A percentile compares a stretch with the other conserved stretches of the same genome.
phyloP scores from a whole-genome alignment of 2,797 vertebrate species.

The Anas georgica region DNA sequence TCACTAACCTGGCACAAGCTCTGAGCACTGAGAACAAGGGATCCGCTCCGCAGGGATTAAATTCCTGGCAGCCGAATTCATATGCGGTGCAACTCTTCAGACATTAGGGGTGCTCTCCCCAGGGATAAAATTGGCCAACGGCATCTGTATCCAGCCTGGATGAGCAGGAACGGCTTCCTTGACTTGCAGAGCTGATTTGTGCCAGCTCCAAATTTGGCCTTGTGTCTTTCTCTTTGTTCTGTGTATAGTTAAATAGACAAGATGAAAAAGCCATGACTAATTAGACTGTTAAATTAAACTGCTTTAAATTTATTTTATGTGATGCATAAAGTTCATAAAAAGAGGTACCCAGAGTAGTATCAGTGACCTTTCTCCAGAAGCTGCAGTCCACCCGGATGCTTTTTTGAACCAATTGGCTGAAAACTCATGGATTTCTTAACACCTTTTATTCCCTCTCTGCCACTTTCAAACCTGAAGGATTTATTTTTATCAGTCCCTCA shows the following conservation, averaged over 20 bases:
- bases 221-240: constrained; percentile 62
- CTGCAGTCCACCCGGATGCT: constrained; percentile 57
- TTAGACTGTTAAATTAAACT: constrained; percentile 81
- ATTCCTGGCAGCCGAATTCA: not conserved
- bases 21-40: not conserved
- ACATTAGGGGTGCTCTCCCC: not conserved
- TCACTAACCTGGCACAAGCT: not conserved
- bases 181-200: constrained; percentile 7
- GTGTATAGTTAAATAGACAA: constrained; percentile 64
- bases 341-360: constrained; percentile 65
- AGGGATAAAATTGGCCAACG: not conserved
- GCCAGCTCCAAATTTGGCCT: constrained; percentile 42
- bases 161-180: constrained; percentile 31
- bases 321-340: constrained; percentile 77
- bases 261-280: constrained; percentile 78
- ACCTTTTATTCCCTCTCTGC: constrained; percentile 77
- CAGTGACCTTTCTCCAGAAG: constrained; percentile 71
- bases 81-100: not conserved
- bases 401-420: constrained; percentile 75
- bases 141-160: not conserved
- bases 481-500: constrained; percentile 82
- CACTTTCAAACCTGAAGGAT: constrained; percentile 80
- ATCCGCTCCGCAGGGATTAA: not conserved
- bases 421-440: constrained; percentile 72
- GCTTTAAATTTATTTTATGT: constrained; percentile 80